These are phyloP conservation scores for Alviniconcha strummeri DNA, from an alignment of 2,888 invertebrate species.

Conservation along the genomic window DNA sequence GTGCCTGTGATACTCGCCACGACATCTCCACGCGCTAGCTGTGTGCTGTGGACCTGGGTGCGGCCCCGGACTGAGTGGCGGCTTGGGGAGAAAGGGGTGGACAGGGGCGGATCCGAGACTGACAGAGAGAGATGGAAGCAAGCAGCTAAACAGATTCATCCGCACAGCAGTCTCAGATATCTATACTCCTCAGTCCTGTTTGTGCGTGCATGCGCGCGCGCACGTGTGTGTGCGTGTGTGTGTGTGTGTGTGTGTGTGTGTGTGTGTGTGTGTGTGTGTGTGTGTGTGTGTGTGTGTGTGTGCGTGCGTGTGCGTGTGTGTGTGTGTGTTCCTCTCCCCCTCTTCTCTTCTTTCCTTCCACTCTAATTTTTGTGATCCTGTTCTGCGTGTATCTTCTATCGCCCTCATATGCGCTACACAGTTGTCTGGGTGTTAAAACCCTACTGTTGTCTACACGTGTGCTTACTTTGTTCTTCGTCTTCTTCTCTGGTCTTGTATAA, in stretches of 20 bases:
- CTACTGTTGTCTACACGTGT: too few species aligned
- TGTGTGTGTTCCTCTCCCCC: not conserved
- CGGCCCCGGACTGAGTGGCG: not conserved
- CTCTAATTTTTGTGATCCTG: too few species aligned
- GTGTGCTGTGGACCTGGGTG: not conserved
- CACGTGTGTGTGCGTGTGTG: not conserved
- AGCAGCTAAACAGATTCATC: not conserved
- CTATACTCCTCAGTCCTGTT: not conserved
- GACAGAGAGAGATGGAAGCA: slow-evolving; percentile 3
- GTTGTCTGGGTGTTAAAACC: too few species aligned
- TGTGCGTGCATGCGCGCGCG: not conserved
- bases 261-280: slow-evolving; percentile 19
- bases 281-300: slow-evolving; percentile 2
- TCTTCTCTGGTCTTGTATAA: too few species aligned
- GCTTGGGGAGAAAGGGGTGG: slow-evolving; percentile 1
- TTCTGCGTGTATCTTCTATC: too few species aligned
- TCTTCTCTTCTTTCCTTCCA: too few species aligned
- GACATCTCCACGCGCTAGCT: not conserved
- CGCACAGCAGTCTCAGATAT: not conserved
- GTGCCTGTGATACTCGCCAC: too few species aligned
- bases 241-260: not conserved
- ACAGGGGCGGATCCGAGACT: not conserved
- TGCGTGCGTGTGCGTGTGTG: not conserved
- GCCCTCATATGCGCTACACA: too few species aligned
- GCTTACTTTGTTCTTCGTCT: too few species aligned